Evolutionary conservation across 92 coral and sea anemone genomes (phyloP), one percentile per base, ranked within the genome.

Genomic region (Isaurus tuberculatus): DNA sequence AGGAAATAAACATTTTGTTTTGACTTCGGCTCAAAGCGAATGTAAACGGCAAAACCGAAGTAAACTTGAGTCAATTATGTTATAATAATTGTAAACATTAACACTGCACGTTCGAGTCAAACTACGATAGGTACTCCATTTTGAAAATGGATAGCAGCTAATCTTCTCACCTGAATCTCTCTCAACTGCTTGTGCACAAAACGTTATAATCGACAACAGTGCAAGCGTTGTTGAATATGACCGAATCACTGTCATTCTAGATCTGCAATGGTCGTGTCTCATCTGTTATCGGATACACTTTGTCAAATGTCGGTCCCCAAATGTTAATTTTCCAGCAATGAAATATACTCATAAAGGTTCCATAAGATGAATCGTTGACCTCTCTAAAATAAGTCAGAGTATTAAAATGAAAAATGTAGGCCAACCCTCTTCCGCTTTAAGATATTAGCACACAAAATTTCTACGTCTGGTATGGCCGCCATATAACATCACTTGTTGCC

Each of bases 91-190:
- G 68, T 28, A 63, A 63, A 28, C 68, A 22, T 10, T 15, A 63
- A 0, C 2, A 28, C 13, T 26, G 63, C 26, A 34, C 10, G 8
- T 7, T 10, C 10, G 19, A 11, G 8, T 0, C 16, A 63, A 27
- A 20, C 27, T 2, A 9, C 15, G 32, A 10, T 6, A 40, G 46
- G 11, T 40, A 7, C 7, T 6, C 46, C 7, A 7, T 40, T 40
- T 40, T 40, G 10, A 40, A 40, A 40, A 7, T 7, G 46, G 7
- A 40, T 40, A 2, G 46, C 7, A 33, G 2, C 33, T 28, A 4
- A 25, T 73, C 23, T 22, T 57, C 82, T 30, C 23, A 77, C 82
- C 70, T 33, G 15, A 60, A 77, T 77, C 69, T 23, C 82, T 33
- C 43, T 57, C 82, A 40, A 58, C 5, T 22, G 33, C 81, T n/a